phyloP scores from a whole-genome alignment of 2,797 vertebrate species.

The Zonotrichia albicollis region DNA sequence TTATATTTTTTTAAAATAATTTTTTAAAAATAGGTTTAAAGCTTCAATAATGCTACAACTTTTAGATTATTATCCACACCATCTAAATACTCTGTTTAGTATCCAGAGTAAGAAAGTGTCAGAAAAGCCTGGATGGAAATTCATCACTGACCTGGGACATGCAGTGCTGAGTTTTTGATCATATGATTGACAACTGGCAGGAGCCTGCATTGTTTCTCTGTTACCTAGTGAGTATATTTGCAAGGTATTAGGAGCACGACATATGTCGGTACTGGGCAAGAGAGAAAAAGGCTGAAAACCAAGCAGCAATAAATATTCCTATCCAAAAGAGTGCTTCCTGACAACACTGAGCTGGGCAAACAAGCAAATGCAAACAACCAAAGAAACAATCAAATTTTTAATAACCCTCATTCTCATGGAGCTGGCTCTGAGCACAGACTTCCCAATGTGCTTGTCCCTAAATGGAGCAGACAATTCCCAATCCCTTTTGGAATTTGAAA shows the following conservation, averaged over 20 bases:
- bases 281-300: constrained; percentile 27
- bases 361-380: not conserved
- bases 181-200: constrained; percentile 48
- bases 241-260: constrained; percentile 21
- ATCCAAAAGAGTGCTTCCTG: not conserved
- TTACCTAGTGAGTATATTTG: constrained; percentile 64
- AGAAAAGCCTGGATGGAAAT: not conserved
- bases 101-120: not conserved
- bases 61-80: not conserved
- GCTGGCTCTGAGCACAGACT: not conserved
- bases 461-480: not conserved
- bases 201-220: constrained; percentile 59
- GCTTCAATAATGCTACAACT: not conserved
- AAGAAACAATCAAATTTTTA: not conserved
- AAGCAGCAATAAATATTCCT: not conserved
- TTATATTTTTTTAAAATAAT: not conserved
- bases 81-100: not conserved
- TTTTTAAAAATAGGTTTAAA: not conserved
- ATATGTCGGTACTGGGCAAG: not conserved
- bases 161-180: constrained; percentile 15
- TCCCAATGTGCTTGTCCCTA: not conserved
- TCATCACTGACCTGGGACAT: not conserved
- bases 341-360: not conserved
- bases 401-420: not conserved
- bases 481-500: not conserved